These are phyloP conservation scores for Encarsia formosa DNA, from an alignment of 2,888 invertebrate species.

Conservation along the genomic window DNA sequence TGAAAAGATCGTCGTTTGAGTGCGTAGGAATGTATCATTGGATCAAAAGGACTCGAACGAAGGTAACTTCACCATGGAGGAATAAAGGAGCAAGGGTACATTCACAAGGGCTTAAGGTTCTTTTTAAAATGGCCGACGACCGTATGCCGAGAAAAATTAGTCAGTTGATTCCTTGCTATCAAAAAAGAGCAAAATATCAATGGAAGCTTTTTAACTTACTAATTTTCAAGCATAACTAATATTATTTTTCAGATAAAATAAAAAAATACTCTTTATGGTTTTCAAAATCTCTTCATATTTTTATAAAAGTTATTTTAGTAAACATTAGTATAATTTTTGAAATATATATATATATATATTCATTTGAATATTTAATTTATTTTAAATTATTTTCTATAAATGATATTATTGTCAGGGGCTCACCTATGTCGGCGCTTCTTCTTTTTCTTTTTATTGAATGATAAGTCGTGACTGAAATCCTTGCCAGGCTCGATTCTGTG, in stretches of 20 bases:
- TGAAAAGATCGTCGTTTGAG: not conserved
- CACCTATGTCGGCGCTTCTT: conserved; percentile 92
- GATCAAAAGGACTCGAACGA: conserved; percentile 11
- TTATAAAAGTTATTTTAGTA: too few species aligned
- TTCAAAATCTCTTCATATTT: too few species aligned
- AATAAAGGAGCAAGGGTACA: conserved; percentile 6
- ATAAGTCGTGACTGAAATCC: conserved; percentile 78
- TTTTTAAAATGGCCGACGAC: conserved; percentile 23
- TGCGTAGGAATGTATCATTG: conserved; percentile 13
- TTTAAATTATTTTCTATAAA: not conserved
- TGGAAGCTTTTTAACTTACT: too few species aligned
- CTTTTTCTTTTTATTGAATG: conserved; percentile 86
- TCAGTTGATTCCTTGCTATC: conserved; percentile 3
- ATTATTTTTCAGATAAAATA: too few species aligned
- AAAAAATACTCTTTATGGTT: too few species aligned
- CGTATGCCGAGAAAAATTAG: conserved; percentile 1
- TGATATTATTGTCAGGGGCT: conserved; percentile 37
- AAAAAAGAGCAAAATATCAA: too few species aligned
- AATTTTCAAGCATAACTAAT: too few species aligned
- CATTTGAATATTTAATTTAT: not conserved
- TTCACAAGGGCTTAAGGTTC: conserved; percentile 10
- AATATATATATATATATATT: too few species aligned
- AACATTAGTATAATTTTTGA: too few species aligned
- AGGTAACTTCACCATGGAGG: conserved; percentile 1
- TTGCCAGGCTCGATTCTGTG: conserved; percentile 70